These are phyloP conservation scores for Eolophus roseicapilla DNA, from an alignment of 2,113 vertebrate species.

Conservation along the genomic window DNA sequence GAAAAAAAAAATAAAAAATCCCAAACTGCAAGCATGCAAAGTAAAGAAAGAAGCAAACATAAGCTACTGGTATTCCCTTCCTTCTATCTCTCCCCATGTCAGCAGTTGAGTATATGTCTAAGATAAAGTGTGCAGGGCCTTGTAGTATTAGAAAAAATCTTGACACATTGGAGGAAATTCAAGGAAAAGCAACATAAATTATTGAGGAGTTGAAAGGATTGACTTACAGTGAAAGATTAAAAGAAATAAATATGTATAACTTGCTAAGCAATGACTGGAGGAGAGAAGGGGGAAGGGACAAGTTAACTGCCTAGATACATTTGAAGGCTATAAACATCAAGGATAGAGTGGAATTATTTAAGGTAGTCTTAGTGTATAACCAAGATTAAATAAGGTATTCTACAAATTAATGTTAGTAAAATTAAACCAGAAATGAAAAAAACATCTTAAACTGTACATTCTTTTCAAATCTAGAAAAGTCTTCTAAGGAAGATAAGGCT, in stretches of 20 bases:
- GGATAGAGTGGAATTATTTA: constrained; percentile 26
- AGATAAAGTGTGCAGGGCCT: constrained; percentile 14
- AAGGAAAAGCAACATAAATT: constrained; percentile 64
- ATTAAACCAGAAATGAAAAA: neutral
- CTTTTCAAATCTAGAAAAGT: neutral
- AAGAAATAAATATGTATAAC: constrained; percentile 71
- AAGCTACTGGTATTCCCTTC: neutral
- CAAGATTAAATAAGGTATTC: neutral
- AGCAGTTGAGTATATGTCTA: neutral
- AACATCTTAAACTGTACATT: neutral
- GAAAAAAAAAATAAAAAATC: neutral
- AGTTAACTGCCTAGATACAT: constrained; percentile 6
- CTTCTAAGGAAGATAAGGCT: neutral
- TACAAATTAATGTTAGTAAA: neutral
- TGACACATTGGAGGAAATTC: constrained; percentile 47
- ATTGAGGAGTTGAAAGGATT: constrained; percentile 58
- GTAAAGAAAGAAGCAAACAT: neutral
- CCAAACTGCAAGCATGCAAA: neutral
- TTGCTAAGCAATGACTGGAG: constrained; percentile 37
- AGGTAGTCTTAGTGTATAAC: neutral
- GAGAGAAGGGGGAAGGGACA: neutral
- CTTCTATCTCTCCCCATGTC: neutral
- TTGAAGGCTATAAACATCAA: constrained; percentile 32
- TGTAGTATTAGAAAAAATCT: constrained; percentile 9
- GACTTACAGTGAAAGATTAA: constrained; percentile 59